Evolutionary conservation across 1,140 invertebrate species (phyloP).

Genomic region (Drosophila pallidifrons): DNA sequence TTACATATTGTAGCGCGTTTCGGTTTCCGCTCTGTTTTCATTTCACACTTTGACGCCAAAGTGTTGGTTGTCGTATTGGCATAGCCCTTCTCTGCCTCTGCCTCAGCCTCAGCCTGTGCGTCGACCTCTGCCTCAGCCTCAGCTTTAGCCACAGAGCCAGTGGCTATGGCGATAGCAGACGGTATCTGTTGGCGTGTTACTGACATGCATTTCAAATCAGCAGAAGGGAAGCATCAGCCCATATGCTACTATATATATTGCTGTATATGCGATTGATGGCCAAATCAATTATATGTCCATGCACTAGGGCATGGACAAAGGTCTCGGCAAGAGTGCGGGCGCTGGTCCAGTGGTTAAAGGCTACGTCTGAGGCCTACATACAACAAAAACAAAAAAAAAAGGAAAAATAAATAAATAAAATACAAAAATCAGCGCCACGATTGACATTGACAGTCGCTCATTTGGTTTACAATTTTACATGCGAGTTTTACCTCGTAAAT

Average conservation of each 20-base stretch:
- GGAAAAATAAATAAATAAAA: no score
- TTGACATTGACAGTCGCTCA: no score
- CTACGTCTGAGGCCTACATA: not conserved
- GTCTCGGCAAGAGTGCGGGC: not conserved
- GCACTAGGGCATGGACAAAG: not conserved
- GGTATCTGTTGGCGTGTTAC: conserved; percentile 36
- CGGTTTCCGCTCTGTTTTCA: conserved; percentile 66
- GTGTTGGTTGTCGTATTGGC: no score
- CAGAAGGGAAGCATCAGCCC: not conserved
- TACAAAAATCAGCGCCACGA: no score
- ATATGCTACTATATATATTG: conserved; percentile 39
- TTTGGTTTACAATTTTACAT: no score
- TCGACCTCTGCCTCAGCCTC: no score
- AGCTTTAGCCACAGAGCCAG: not conserved
- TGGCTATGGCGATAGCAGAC: not conserved
- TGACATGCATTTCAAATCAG: conserved; percentile 64
- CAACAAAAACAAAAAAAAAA: not conserved
- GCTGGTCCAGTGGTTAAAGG: not conserved
- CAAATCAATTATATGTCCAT: conserved; percentile 74
- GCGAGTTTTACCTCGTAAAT: no score
- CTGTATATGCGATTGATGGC: conserved; percentile 77
- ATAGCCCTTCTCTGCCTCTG: no score
- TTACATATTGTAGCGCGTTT: conserved; percentile 78
- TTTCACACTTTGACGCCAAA: conserved; percentile 56
- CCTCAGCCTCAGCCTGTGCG: no score